phyloP scores from a whole-genome alignment of 1,140 invertebrate species.

The Calosoma granatense region DNA sequence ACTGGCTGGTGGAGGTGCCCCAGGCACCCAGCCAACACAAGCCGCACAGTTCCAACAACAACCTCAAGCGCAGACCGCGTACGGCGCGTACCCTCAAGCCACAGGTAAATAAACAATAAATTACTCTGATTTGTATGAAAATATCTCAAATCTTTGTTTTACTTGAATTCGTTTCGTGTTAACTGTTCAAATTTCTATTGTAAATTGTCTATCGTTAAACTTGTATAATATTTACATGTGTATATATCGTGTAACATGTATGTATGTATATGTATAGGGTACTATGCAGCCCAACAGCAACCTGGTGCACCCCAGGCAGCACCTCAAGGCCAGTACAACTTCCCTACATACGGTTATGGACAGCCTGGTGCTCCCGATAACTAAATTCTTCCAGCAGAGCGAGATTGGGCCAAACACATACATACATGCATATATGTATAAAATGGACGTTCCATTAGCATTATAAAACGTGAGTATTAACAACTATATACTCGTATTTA shows the following conservation, averaged over 20 bases:
- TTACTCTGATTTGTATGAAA: constrained; percentile 10
- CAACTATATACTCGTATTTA: too few species aligned
- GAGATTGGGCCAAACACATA: background rate
- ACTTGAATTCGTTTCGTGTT: background rate
- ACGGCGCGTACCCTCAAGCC: background rate
- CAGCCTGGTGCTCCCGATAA: constrained; percentile 21
- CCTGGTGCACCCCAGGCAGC: constrained; percentile 21
- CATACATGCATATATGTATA: too few species aligned
- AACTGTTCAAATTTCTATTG: background rate
- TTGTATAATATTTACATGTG: constrained; percentile 14
- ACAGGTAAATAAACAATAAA: background rate
- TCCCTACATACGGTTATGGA: constrained; percentile 28
- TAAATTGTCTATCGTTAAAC: constrained; percentile 9
- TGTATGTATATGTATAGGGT: constrained; percentile 17
- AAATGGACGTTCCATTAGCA: too few species aligned
- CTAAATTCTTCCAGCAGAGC: constrained; percentile 11
- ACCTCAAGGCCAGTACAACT: constrained; percentile 28
- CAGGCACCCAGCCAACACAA: background rate
- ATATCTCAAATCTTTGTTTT: background rate
- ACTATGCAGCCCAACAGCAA: constrained; percentile 29
- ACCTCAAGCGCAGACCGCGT: background rate
- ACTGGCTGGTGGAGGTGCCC: background rate
- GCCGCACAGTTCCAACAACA: background rate
- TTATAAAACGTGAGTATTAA: too few species aligned
- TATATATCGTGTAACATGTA: background rate